These are phyloP conservation scores for Lordiphosa clarofinis DNA, from an alignment of 1,140 invertebrate species.

Conservation along the genomic window DNA sequence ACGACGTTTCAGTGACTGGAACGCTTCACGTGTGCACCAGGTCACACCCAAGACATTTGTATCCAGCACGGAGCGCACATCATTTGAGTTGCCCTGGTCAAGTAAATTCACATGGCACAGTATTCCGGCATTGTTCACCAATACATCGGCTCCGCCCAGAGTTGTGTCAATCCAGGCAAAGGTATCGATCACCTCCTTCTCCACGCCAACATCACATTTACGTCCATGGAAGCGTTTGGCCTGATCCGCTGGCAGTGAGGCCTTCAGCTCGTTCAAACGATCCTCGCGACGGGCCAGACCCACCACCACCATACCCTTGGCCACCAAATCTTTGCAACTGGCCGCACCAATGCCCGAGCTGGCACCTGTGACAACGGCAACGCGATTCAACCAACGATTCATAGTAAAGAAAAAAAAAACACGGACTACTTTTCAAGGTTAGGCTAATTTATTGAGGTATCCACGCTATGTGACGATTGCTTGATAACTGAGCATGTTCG, in stretches of 20 bases:
- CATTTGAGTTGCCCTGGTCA: conserved; percentile 28
- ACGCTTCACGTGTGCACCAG: conserved; percentile 84
- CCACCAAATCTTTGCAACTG: conserved; percentile 78
- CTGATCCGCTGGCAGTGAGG: conserved; percentile 43
- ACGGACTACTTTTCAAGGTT: neutral
- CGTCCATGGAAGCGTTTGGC: conserved; percentile 79
- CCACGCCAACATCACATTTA: conserved; percentile 83
- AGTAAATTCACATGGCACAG: conserved; percentile 25
- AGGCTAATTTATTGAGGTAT: no score
- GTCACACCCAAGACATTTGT: conserved; percentile 86
- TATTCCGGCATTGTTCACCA: conserved; percentile 88
- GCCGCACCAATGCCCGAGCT: conserved; percentile 83
- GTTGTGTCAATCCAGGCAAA: conserved; percentile 84
- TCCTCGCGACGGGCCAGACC: conserved; percentile 84
- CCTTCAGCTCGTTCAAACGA: conserved; percentile 80
- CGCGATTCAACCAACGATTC: conserved; percentile 70
- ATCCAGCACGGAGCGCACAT: conserved; percentile 79
- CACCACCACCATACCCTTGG: conserved; percentile 83
- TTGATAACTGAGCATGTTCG: no score
- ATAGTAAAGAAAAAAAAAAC: conserved; percentile 19
- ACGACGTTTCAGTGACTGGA: conserved; percentile 85
- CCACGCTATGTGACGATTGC: no score
- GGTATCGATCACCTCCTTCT: conserved; percentile 83
- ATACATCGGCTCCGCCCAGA: conserved; percentile 84
- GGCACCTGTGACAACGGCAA: conserved; percentile 75